phyloP scores from a whole-genome alignment of 1,140 invertebrate species.

The Drosophila bocqueti region DNA sequence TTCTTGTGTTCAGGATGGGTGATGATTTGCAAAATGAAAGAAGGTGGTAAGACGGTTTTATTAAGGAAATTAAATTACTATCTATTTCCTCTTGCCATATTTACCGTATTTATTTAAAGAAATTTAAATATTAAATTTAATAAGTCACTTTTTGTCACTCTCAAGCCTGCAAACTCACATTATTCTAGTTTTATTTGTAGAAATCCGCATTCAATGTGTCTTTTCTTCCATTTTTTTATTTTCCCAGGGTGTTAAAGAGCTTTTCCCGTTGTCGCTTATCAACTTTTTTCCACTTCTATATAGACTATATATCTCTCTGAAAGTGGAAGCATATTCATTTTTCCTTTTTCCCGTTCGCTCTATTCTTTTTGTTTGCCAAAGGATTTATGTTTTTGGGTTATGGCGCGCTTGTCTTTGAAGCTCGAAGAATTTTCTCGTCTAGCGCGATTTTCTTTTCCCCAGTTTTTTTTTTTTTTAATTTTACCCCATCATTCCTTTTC shows the following conservation, averaged over 20 bases:
- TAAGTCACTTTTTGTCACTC: slow-evolving; percentile 13
- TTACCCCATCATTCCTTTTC: slow-evolving; percentile 14
- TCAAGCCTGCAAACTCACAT: slow-evolving; percentile 41
- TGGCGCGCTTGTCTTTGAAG: slow-evolving; percentile 66
- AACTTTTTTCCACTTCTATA: slow-evolving; percentile 58
- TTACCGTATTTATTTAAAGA: neutral
- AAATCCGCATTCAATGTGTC: slow-evolving; percentile 43
- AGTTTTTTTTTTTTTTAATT: slow-evolving; percentile 3
- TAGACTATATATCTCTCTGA: slow-evolving; percentile 32
- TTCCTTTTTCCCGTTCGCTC: slow-evolving; percentile 56
- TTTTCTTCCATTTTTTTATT: neutral
- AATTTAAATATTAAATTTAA: neutral
- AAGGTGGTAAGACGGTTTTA: no score
- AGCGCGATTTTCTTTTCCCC: slow-evolving; percentile 15
- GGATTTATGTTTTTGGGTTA: slow-evolving; percentile 80
- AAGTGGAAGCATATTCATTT: slow-evolving; percentile 63
- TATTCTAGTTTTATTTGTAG: slow-evolving; percentile 55
- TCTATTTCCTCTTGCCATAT: neutral
- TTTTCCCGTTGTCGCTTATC: slow-evolving; percentile 63
- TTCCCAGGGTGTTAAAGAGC: slow-evolving; percentile 51
- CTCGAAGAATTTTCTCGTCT: slow-evolving; percentile 26
- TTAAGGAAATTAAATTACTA: no score
- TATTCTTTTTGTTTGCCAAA: slow-evolving; percentile 65
- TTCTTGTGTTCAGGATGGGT: neutral
- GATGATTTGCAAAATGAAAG: neutral